A percentile compares a stretch with the other conserved stretches of the same genome.
phyloP scores from a whole-genome alignment of 1,140 invertebrate genomes.

The Bilobella aurantiaca region DNA sequence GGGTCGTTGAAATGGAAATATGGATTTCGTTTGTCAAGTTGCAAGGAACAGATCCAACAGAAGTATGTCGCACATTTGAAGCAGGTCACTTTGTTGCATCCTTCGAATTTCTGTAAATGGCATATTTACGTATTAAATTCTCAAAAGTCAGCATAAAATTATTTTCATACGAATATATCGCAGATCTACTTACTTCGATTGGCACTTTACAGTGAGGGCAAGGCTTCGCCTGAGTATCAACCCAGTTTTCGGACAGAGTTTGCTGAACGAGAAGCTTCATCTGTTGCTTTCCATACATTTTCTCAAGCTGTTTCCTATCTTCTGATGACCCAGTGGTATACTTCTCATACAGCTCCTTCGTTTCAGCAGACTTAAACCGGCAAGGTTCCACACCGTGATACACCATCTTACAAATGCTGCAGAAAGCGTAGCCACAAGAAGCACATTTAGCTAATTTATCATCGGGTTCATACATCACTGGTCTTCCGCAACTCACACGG shows the following conservation, averaged over 20 bases:
- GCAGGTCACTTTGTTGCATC: slow-evolving; percentile 64
- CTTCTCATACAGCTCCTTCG: slow-evolving; percentile 44
- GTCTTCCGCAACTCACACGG: slow-evolving; percentile 48
- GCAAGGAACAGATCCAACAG: slow-evolving; percentile 52
- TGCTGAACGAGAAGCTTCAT: slow-evolving; percentile 48
- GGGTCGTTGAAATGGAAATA: slow-evolving; percentile 50
- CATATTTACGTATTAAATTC: too few species aligned
- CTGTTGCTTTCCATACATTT: slow-evolving; percentile 49
- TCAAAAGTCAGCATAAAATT: too few species aligned
- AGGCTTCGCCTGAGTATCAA: slow-evolving; percentile 48
- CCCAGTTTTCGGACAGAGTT: slow-evolving; percentile 50
- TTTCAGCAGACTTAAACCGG: slow-evolving; percentile 43
- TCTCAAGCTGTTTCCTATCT: slow-evolving; percentile 44
- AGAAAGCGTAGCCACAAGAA: slow-evolving; percentile 53
- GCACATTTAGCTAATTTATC: slow-evolving; percentile 51
- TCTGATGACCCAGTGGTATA: slow-evolving; percentile 45
- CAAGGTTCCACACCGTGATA: slow-evolving; percentile 60
- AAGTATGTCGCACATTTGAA: slow-evolving; percentile 53
- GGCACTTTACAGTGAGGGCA: slow-evolving; percentile 53
- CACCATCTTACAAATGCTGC: slow-evolving; percentile 50
- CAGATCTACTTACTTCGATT: too few species aligned
- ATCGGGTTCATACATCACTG: slow-evolving; percentile 48
- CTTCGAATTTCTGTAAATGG: slow-evolving; percentile 60
- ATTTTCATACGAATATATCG: too few species aligned
- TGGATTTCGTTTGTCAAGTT: slow-evolving; percentile 44